Conservation (phyloP, 1,140 invertebrate genomes). For the Drosophila arawakana region DNA sequence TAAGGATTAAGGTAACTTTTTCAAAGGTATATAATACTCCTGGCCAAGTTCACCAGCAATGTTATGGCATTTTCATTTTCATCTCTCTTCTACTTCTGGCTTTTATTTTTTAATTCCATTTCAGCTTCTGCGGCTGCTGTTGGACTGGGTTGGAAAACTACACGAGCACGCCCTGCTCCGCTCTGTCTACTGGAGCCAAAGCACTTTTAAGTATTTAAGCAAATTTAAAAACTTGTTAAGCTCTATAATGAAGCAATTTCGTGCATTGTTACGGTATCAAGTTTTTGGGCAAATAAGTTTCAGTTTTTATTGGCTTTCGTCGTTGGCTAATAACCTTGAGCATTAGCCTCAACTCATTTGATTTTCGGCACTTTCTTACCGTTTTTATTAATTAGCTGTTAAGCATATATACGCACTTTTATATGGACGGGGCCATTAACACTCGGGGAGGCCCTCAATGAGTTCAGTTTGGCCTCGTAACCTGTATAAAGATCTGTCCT, state of each 20-base stretch:
- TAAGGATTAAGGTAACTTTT: conserved; percentile 75
- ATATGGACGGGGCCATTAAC: conserved; percentile 16
- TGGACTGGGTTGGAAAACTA: conserved; percentile 1
- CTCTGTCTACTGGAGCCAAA: conserved; percentile 26
- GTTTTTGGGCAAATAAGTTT: conserved; percentile 19
- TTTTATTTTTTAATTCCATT: conserved; percentile 46
- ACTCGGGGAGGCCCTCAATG: conserved; percentile 16
- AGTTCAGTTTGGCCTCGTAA: conserved; percentile 7
- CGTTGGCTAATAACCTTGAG: conserved; percentile 13
- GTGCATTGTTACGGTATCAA: conserved; percentile 26
- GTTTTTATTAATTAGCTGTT: conserved; percentile 70
- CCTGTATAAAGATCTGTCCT: conserved; percentile 25
- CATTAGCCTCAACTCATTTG: conserved; percentile 48
- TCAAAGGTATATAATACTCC: conserved; percentile 35
- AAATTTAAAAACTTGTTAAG: conserved; percentile 80
- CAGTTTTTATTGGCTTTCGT: conserved; percentile 47
- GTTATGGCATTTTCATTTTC: conserved; percentile 24
- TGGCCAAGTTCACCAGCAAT: conserved; percentile 22
- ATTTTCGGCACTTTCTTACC: conserved; percentile 47
- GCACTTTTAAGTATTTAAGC: conserved; percentile 71
- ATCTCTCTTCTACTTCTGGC: neutral
- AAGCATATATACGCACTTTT: neutral
- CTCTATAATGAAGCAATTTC: conserved; percentile 72
- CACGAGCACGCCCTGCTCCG: too few species aligned
- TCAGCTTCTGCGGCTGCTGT: conserved; percentile 16